A percentile compares a stretch with the other conserved stretches of the same genome.
Evolutionary conservation across 2,797 vertebrate genomes (phyloP).

Genomic region (Graptemys geographica): DNA sequence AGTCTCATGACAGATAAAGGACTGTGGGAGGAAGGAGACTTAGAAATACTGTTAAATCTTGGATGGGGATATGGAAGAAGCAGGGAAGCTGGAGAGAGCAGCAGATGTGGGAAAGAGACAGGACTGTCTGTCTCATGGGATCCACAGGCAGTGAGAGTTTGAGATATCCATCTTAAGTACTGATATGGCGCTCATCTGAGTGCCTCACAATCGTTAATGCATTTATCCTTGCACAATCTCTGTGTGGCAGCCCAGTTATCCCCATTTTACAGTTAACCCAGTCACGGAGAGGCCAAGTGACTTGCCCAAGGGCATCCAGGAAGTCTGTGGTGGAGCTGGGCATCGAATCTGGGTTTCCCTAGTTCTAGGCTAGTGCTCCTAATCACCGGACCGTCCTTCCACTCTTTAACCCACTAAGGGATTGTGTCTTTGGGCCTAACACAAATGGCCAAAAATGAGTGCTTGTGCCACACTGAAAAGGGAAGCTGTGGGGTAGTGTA

Average conservation of each 20-base stretch:
- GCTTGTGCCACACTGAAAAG: background rate
- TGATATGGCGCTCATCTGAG: background rate
- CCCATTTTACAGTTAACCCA: background rate
- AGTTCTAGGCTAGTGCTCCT: background rate
- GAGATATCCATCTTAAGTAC: background rate
- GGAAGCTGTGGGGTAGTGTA: background rate
- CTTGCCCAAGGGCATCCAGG: background rate
- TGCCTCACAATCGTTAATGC: background rate
- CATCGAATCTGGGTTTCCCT: background rate
- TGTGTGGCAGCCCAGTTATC: background rate
- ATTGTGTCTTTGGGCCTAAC: background rate
- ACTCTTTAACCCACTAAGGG: background rate
- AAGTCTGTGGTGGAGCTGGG: background rate
- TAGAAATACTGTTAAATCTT: rapidly evolving
- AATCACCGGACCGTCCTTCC: background rate
- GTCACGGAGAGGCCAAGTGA: rapidly evolving
- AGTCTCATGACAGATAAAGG: background rate
- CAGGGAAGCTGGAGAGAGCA: background rate
- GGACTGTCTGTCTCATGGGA: background rate
- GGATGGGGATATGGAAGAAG: background rate
- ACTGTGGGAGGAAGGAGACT: background rate
- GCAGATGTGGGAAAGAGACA: background rate
- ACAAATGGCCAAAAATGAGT: rapidly evolving
- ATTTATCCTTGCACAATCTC: background rate
- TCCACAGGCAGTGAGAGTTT: background rate